Evolutionary conservation across 2,888 invertebrate genomes (phyloP).

Genomic region (Amphiduros pacificus): DNA sequence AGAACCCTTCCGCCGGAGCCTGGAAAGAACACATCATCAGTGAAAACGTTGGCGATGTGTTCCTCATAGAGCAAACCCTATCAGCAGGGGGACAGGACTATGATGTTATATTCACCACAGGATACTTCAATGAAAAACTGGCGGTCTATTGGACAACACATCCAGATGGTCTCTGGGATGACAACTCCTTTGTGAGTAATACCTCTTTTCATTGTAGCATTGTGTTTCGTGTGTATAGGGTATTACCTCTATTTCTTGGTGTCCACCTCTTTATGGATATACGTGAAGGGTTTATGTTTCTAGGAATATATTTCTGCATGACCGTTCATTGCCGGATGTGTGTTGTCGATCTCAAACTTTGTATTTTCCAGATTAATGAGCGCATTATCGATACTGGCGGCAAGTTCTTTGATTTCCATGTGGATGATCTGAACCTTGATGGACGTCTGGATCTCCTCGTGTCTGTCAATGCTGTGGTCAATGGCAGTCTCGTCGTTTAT

Average conservation of each 20-base stretch:
- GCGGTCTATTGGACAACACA: constrained; percentile 42
- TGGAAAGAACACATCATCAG: constrained; percentile 39
- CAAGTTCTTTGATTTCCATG: constrained; percentile 37
- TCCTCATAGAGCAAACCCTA: constrained; percentile 30
- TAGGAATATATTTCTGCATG: neutral
- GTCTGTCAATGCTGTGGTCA: constrained; percentile 36
- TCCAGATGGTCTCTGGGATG: constrained; percentile 16
- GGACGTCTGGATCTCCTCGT: constrained; percentile 41
- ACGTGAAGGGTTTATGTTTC: neutral
- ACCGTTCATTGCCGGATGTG: neutral
- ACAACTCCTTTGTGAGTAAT: neutral
- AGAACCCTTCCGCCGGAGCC: constrained; percentile 15
- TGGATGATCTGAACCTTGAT: constrained; percentile 42
- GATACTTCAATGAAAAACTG: constrained; percentile 40
- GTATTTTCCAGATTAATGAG: constrained; percentile 18
- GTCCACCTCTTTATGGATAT: neutral
- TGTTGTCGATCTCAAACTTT: neutral
- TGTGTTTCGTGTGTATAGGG: too few species aligned
- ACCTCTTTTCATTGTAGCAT: too few species aligned
- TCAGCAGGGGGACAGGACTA: constrained; percentile 28
- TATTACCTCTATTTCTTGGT: neutral
- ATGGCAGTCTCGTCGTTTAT: constrained; percentile 41
- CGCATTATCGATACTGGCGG: constrained; percentile 33
- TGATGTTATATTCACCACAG: constrained; percentile 38
- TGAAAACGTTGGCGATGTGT: constrained; percentile 35